Conservation (phyloP, 2,797 vertebrate species). For the Acrocephalus scirpaceus region DNA sequence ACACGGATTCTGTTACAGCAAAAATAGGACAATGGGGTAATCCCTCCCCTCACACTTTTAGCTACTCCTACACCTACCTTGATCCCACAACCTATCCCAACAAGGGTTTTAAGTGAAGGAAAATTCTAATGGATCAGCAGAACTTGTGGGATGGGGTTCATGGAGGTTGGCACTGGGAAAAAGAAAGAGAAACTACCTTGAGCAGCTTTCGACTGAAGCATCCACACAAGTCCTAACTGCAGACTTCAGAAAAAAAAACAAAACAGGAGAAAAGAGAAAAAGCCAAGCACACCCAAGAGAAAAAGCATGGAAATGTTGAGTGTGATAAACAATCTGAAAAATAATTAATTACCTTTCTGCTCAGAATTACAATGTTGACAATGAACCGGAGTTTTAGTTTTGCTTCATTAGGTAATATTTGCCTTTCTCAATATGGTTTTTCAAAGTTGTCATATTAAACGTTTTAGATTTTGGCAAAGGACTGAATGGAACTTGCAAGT, state of each 20-base stretch:
- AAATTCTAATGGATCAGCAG: background rate
- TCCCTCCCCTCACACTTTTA: background rate
- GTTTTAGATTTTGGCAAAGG: background rate
- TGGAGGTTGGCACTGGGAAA: background rate
- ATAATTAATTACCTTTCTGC: constrained; percentile 1
- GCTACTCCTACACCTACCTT: background rate
- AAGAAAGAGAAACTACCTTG: constrained; percentile 20
- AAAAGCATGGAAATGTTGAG: background rate
- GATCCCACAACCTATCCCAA: background rate
- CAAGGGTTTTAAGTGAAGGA: background rate
- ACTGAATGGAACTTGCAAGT: background rate
- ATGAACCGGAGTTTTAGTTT: background rate
- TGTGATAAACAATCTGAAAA: background rate
- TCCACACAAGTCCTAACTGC: background rate
- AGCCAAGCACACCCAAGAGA: background rate
- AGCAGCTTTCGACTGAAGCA: background rate
- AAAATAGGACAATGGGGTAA: background rate
- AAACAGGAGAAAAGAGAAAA: background rate
- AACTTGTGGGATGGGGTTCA: background rate
- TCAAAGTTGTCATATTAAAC: background rate
- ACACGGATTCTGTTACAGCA: background rate
- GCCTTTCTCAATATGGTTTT: background rate
- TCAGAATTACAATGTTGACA: background rate
- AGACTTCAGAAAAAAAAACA: background rate
- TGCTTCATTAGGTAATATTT: background rate